Evolutionary conservation across 2,888 invertebrate species (phyloP), one percentile per base, ranked within the genome.

Genomic region (Tiphia femorata): DNA sequence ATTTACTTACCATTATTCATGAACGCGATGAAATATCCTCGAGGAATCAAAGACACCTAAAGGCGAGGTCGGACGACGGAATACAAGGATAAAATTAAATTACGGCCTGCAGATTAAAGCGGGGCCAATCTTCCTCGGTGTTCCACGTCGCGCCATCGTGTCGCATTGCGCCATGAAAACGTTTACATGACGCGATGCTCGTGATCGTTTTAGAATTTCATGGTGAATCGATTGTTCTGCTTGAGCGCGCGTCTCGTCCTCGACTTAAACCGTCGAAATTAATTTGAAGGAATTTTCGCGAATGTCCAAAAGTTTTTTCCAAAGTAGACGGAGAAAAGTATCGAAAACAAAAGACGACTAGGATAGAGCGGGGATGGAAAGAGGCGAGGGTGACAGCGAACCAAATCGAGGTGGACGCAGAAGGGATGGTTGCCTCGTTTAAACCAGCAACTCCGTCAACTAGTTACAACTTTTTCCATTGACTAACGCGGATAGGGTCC

Each of bases 401-500:
- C 41, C 44, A 49, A 52, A 42, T 49, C 53, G 40, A 20, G 21
- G 43, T 14, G 38, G 49, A 56, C 52, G 46, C n/a, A n/a, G n/a
- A n/a, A n/a, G n/a, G n/a, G n/a, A n/a, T n/a, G n/a, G 58, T 47
- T 55, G 53, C 55, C 53, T 62, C 58, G 58, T 66, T 72, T 68
- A 48, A 59, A 58, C 54, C 55, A 58, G 55, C 63, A 57, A 54
- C 50, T 63, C 50, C 35, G 49, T 49, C 62, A 75, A 70, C 71
- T 74, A 66, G 66, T 75, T 72, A 61, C 65, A 72, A 76, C 69
- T 75, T 75, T 75, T 73, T 75, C 70, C 72, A 73, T 73, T 67
- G 63, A 63, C 52, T 47, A 64, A 62, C 60, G 49, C 30, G 38
- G 61, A 63, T 51, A 58, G 49, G 60, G 46, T 53, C 42, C 50